Conservation (phyloP, 2,113 vertebrate species). For the Steatornis caripensis region DNA sequence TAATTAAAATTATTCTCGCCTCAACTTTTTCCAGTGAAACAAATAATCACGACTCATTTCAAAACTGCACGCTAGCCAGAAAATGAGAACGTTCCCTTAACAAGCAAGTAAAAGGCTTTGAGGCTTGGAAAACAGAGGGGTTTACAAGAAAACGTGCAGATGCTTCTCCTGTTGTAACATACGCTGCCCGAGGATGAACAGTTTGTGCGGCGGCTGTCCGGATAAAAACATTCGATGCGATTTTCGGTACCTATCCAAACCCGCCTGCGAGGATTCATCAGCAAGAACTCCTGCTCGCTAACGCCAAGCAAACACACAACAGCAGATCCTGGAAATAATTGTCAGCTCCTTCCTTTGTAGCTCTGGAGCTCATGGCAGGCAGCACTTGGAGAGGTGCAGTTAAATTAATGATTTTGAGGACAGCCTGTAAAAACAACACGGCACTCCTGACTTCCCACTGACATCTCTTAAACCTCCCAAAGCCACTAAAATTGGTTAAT, state of each 20-base stretch:
- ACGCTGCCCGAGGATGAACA: not conserved
- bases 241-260: not conserved
- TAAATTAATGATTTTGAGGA: not conserved
- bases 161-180: not conserved
- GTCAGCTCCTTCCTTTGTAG: not conserved
- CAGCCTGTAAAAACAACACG: not conserved
- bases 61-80: not conserved
- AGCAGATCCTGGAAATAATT: not conserved
- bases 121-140: not conserved
- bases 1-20: not conserved
- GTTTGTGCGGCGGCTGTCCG: not conserved
- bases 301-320: rapidly evolving
- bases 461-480: not conserved
- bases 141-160: not conserved
- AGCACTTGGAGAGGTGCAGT: not conserved
- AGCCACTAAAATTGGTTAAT: not conserved
- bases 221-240: not conserved
- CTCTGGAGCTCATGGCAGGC: not conserved
- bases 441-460: not conserved
- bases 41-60: not conserved
- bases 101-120: not conserved
- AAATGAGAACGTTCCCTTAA: rapidly evolving
- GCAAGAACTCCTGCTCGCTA: not conserved
- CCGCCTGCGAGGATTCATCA: not conserved
- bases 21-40: not conserved